A percentile compares a stretch with the other conserved stretches of the same genome.
Conservation (phyloP, 2,888 invertebrate genomes). For the Tethea ocularis region DNA sequence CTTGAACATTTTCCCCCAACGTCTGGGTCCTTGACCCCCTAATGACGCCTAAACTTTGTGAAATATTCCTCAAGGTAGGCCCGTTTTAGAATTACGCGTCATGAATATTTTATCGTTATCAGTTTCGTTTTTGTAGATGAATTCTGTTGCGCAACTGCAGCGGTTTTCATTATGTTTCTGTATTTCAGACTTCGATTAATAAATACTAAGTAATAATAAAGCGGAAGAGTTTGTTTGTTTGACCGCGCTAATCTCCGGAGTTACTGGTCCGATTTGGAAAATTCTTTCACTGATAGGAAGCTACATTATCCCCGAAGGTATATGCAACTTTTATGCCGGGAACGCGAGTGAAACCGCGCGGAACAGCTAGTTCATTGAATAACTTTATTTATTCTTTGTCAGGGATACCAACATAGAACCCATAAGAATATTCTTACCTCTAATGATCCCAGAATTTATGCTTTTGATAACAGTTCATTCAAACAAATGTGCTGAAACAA, state of each 20-base stretch:
- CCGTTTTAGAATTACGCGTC: conserved; percentile 24
- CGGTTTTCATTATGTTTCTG: neutral
- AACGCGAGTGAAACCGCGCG: too few relatives aligned
- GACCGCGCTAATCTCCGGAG: too few relatives aligned
- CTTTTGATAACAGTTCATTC: conserved; percentile 36
- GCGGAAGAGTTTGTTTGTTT: too few relatives aligned
- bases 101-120: conserved; percentile 27
- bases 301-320: too few relatives aligned
- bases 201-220: too few relatives aligned
- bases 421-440: neutral
- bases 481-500: conserved; percentile 35
- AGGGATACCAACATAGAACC: neutral
- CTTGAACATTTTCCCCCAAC: conserved; percentile 27
- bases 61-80: conserved; percentile 26
- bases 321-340: too few relatives aligned
- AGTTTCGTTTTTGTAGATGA: neutral
- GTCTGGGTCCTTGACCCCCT: conserved; percentile 52
- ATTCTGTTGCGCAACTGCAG: neutral
- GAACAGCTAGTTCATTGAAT: too few relatives aligned
- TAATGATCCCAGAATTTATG: conserved; percentile 23
- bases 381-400: too few relatives aligned
- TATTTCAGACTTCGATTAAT: neutral
- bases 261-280: too few relatives aligned
- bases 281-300: too few relatives aligned
- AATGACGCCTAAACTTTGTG: conserved; percentile 33